These are phyloP conservation scores for Anabacerthia variegaticeps DNA, from an alignment of 2,797 vertebrate species.

Conservation along the genomic window DNA sequence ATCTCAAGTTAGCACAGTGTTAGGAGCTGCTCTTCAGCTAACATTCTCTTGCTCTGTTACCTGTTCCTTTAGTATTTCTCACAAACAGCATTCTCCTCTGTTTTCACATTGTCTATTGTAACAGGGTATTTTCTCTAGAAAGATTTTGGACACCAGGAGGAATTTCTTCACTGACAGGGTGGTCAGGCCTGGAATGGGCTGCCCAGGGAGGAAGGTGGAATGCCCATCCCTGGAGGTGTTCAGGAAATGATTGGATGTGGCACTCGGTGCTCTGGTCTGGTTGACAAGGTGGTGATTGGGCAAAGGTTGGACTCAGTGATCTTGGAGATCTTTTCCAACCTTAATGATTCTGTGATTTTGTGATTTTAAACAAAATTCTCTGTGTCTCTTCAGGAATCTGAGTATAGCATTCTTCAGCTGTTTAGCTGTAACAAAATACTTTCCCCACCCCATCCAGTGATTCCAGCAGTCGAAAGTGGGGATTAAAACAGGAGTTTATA, in stretches of 20 bases:
- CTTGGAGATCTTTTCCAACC: background rate
- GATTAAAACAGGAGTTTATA: background rate
- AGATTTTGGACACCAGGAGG: background rate
- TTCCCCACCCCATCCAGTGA: background rate
- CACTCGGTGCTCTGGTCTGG: background rate
- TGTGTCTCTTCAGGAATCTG: background rate
- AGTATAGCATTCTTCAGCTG: background rate
- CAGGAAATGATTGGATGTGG: background rate
- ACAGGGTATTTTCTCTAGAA: background rate
- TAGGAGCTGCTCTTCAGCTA: background rate
- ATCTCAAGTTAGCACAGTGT: background rate
- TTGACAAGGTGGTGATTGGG: background rate
- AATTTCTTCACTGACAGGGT: background rate
- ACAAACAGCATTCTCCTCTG: background rate
- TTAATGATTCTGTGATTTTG: background rate
- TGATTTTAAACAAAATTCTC: background rate
- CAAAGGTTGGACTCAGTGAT: background rate
- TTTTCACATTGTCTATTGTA: background rate
- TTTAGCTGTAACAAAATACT: background rate
- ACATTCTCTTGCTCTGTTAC: background rate
- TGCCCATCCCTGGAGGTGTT: background rate
- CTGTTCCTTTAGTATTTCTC: background rate
- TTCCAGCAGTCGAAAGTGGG: background rate
- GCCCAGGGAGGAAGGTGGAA: background rate
- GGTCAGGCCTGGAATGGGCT: background rate